Evolutionary conservation across 1,140 invertebrate species (phyloP).

Genomic region (Caenorhabditis elegans): WBcel235 BX284605.5:10871501-10872000

Average conservation of each 20-base stretch:
- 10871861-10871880: not conserved
- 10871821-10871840: not conserved
- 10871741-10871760: not conserved
- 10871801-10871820: not conserved
- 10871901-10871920: too few relatives aligned
- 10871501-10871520: not conserved
- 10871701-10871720: constrained; percentile 21
- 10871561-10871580: constrained; percentile 5
- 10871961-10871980: too few relatives aligned
- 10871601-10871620: constrained; percentile 24
- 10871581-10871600: not conserved
- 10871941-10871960: too few relatives aligned
- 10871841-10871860: not conserved
- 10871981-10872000: too few relatives aligned
- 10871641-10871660: not conserved
- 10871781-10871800: not conserved
- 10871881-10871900: too few relatives aligned
- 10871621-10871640: constrained; percentile 27
- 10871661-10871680: not conserved
- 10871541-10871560: not conserved
- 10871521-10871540: not conserved
- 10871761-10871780: not conserved
- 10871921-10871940: too few relatives aligned
- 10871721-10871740: not conserved
- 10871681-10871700: constrained; percentile 1